These are phyloP conservation scores for Neolamprologus longior DNA, from an alignment of 2,113 vertebrate species.

Conservation along the genomic window DNA sequence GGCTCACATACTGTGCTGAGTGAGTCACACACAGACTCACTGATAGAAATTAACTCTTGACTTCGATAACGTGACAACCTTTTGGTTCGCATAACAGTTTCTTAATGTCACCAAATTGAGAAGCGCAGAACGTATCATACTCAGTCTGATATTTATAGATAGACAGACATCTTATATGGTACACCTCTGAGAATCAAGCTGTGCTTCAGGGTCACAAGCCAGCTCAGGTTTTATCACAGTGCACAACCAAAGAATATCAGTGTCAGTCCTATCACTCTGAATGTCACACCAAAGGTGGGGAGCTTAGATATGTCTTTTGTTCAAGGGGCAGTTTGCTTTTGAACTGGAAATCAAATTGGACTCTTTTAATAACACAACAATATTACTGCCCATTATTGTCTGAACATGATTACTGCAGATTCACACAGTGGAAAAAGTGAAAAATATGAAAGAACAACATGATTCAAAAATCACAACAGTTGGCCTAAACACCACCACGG, in stretches of 20 bases:
- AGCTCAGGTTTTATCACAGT: not conserved
- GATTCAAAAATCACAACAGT: not conserved
- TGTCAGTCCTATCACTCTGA: not conserved
- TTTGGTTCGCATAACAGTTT: not conserved
- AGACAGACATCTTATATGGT: not conserved
- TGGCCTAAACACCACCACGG: not conserved
- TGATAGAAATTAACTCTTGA: not conserved
- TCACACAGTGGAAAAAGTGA: not conserved
- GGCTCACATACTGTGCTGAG: not conserved
- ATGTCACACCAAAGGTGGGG: not conserved
- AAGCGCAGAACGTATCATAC: not conserved
- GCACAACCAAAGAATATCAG: not conserved
- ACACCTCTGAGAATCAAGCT: not conserved
- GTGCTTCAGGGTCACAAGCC: not conserved
- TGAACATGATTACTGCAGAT: not conserved
- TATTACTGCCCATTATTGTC: not conserved
- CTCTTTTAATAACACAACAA: not conserved
- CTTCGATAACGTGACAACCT: not conserved
- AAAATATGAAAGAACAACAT: not conserved
- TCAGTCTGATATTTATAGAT: not conserved
- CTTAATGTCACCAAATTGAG: not conserved
- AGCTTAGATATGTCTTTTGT: not conserved
- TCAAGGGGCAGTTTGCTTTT: not conserved
- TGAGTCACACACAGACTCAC: not conserved
- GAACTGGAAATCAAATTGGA: not conserved